phyloP scores from a whole-genome alignment of 2,888 invertebrate genomes.

The Panopea generosa region DNA sequence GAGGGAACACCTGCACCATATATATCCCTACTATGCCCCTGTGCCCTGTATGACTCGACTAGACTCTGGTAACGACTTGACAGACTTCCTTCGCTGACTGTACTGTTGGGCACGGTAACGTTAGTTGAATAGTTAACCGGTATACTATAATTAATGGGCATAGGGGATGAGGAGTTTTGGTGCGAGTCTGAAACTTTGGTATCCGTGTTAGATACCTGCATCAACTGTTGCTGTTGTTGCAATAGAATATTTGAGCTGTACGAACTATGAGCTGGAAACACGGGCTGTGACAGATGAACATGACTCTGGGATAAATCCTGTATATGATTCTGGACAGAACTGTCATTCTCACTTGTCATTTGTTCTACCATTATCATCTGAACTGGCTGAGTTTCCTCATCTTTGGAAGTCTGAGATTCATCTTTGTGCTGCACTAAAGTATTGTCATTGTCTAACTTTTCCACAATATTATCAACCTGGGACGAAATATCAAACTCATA shows the following conservation, averaged over 20 bases:
- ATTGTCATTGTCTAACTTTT: background rate
- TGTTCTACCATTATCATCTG: background rate
- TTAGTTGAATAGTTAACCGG: slow-evolving; percentile 20
- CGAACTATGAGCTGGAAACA: background rate
- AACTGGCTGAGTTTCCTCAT: too few species aligned
- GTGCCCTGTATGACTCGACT: background rate
- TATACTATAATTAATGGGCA: slow-evolving; percentile 45
- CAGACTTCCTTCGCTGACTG: slow-evolving; percentile 15
- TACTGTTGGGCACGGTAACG: slow-evolving; percentile 5
- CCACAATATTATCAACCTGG: background rate
- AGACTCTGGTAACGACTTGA: slow-evolving; percentile 26
- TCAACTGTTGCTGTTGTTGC: background rate
- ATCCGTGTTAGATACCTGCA: background rate
- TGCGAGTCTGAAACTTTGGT: background rate
- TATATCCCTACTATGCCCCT: background rate
- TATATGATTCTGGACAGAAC: background rate
- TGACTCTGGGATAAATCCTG: slow-evolving; percentile 8
- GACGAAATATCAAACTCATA: background rate
- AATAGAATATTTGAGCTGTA: background rate
- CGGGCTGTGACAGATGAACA: background rate
- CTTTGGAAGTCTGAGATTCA: background rate
- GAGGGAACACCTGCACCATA: background rate
- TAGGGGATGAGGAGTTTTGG: slow-evolving; percentile 6
- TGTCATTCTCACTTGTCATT: background rate
- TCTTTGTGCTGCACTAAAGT: background rate